phyloP scores from a whole-genome alignment of 2,113 vertebrate species.

The Thinocorus orbignyianus region DNA sequence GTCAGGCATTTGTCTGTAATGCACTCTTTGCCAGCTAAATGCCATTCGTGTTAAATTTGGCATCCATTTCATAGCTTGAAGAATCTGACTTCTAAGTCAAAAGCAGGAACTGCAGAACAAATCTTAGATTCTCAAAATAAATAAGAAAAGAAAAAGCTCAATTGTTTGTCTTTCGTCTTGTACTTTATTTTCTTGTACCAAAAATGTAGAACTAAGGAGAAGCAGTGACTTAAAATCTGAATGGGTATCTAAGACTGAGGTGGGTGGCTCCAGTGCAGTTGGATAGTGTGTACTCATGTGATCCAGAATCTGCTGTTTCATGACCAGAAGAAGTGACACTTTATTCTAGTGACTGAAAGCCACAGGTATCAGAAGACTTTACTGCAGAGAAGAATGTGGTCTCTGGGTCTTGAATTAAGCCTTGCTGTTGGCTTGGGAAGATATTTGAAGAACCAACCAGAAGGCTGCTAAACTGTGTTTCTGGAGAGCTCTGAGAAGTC shows the following conservation, averaged over 20 bases:
- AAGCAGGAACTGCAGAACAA: neutral
- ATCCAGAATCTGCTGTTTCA: neutral
- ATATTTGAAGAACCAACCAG: neutral
- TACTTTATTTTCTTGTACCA: neutral
- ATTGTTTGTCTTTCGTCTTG: neutral
- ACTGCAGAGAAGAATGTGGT: neutral
- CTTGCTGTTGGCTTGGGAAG: neutral
- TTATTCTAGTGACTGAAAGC: neutral
- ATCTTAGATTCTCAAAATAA: neutral
- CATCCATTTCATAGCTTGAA: neutral
- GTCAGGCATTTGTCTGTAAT: constrained; percentile 12
- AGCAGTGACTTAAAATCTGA: neutral
- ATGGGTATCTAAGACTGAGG: neutral
- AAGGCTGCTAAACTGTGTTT: neutral
- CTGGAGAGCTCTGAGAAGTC: neutral
- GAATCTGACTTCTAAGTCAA: neutral
- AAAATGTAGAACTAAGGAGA: neutral
- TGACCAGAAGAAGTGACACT: neutral
- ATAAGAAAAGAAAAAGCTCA: neutral
- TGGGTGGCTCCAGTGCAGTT: neutral
- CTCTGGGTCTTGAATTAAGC: neutral
- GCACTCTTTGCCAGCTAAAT: constrained; percentile 5
- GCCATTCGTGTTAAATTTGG: constrained; percentile 15
- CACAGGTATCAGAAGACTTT: neutral
- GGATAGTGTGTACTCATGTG: neutral